Base-by-base conservation (phyloP, 1,140 invertebrate genomes). In the Cyclina sinensis region DNA sequence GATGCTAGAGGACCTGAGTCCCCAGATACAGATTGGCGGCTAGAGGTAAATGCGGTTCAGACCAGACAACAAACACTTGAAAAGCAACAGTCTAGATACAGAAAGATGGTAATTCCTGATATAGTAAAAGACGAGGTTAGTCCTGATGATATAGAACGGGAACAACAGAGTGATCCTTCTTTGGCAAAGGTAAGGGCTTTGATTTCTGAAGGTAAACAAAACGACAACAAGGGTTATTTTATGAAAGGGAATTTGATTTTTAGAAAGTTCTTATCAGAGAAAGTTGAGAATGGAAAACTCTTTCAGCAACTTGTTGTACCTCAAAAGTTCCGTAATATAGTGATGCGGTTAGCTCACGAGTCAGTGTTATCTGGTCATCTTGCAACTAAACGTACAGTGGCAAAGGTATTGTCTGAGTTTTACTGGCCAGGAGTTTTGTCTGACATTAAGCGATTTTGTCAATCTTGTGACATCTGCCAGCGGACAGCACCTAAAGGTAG, bases 401-500 rank as follows among this genome's bases (percentile, higher is more conserved):
- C 24, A 16, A 57, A 48, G 73, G 37, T 83, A 21, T 39, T 83
- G 59, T 39, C 37, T 30, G 81, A 83, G 37, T 83, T 68, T 54
- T 83, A 83, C 35, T 90, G 89, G 89, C 79, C 79, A 51, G 80
- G 86, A 0, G 35, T 88, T 18, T 18, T 27, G 24, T 57, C 46
- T 32, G 86, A 88, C 32, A 5, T 84, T 12, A 78, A 35, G 1
- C 18, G 86, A 57, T 88, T 46, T 48, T 88, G 78, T 51, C 73
- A 90, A n/a, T n/a, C n/a, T n/a, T n/a, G n/a, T n/a, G n/a, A n/a
- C n/a, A n/a, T n/a, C n/a, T n/a, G n/a, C n/a, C n/a, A n/a, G n/a
- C n/a, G n/a, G n/a, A n/a, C n/a, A n/a, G n/a, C n/a, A n/a, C n/a
- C n/a, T n/a, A n/a, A 88, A 48, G 80, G 89, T 35, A 65, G 27